These are phyloP conservation scores for Rhyacichthys aspro DNA, from an alignment of 2,797 vertebrate species.

Conservation along the genomic window DNA sequence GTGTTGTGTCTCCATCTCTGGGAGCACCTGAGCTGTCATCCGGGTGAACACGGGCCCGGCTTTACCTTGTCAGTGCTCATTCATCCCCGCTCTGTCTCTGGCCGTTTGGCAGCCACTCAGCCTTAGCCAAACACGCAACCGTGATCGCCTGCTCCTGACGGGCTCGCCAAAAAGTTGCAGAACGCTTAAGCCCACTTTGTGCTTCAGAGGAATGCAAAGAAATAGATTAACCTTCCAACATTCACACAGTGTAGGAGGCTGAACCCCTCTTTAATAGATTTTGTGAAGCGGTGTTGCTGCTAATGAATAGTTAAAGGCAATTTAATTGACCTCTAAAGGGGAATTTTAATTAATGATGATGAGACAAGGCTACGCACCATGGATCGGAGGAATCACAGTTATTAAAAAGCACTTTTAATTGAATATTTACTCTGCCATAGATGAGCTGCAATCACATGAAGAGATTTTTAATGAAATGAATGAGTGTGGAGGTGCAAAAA, in stretches of 20 bases:
- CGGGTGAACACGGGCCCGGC: conserved; percentile 53
- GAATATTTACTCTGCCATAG: conserved; percentile 79
- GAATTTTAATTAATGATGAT: conserved; percentile 76
- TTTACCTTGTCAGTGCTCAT: conserved; percentile 75
- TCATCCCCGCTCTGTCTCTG: conserved; percentile 68
- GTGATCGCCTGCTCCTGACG: conserved; percentile 30
- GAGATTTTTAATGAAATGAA: conserved; percentile 76
- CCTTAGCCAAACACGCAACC: conserved; percentile 65
- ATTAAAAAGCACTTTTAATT: conserved; percentile 80
- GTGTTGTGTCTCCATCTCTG: conserved; percentile 74
- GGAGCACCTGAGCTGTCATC: conserved; percentile 74
- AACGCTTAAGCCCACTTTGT: conserved; percentile 42
- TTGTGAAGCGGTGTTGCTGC: conserved; percentile 32
- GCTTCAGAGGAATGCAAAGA: conserved; percentile 29
- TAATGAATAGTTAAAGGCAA: conserved; percentile 80
- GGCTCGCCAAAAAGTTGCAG: conserved; percentile 35
- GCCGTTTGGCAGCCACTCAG: conserved; percentile 73
- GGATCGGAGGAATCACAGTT: conserved; percentile 71
- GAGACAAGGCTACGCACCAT: conserved; percentile 60
- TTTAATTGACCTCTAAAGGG: conserved; percentile 80
- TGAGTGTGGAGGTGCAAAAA: conserved; percentile 49
- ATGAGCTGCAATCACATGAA: conserved; percentile 76
- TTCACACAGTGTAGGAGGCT: conserved; percentile 16
- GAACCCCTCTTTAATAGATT: conserved; percentile 50
- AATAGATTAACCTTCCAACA: conserved; percentile 38